Conservation (phyloP, 2,113 vertebrate genomes). For the Tachycineta bicolor region DNA sequence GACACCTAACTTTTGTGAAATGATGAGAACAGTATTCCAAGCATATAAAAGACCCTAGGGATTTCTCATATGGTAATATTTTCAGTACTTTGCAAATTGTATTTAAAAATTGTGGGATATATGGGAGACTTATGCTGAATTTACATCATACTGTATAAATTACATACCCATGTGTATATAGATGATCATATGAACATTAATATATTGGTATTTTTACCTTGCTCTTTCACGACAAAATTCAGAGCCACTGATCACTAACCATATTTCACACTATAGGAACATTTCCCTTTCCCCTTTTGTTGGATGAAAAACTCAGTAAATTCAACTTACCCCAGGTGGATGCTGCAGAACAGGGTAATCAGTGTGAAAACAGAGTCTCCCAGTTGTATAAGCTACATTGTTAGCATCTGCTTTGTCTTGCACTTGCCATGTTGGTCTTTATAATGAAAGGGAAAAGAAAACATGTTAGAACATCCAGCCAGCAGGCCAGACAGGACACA, state of each 20-base stretch:
- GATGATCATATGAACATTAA: neutral
- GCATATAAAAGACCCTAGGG: neutral
- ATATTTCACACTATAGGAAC: neutral
- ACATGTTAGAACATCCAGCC: slow-evolving; percentile 12
- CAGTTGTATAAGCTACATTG: slow-evolving; percentile 92
- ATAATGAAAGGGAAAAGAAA: slow-evolving; percentile 46
- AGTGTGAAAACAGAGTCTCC: slow-evolving; percentile 87
- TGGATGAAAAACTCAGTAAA: neutral
- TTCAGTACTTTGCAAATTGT: neutral
- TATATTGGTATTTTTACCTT: neutral
- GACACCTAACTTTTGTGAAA: neutral
- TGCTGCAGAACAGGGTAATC: slow-evolving; percentile 92
- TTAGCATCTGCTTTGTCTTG: slow-evolving; percentile 91
- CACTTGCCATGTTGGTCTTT: slow-evolving; percentile 94
- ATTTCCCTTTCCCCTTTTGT: neutral
- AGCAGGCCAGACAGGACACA: neutral
- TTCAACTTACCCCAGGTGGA: slow-evolving; percentile 90
- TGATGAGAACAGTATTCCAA: neutral
- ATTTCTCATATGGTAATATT: neutral
- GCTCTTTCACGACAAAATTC: neutral
- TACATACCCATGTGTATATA: neutral
- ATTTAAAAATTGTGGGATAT: neutral
- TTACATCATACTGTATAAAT: neutral
- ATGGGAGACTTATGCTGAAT: neutral
- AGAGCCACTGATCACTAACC: neutral